phyloP scores from a whole-genome alignment of 2,797 vertebrate species.

The Setipinna tenuifilis region DNA sequence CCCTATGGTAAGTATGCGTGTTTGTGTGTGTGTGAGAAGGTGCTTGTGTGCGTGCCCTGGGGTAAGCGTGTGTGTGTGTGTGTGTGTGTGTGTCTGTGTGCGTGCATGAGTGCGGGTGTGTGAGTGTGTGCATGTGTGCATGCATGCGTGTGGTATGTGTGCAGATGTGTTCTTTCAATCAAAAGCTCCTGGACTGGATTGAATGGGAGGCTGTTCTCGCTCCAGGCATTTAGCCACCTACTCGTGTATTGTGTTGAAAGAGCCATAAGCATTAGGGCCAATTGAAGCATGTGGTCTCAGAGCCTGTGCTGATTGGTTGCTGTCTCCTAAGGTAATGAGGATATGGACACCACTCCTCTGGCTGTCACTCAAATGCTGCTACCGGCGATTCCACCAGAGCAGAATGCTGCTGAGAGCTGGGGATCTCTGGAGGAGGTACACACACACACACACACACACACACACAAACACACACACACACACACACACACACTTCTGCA shows the following conservation, averaged over 20 bases:
- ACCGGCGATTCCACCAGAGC: conserved; percentile 86
- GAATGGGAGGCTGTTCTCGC: not conserved
- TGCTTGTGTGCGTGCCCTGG: too few species aligned
- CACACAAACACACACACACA: not conserved
- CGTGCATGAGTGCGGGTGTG: not conserved
- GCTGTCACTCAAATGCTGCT: conserved; percentile 73
- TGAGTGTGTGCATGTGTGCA: not conserved
- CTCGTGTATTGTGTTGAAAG: not conserved
- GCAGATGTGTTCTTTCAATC: not conserved
- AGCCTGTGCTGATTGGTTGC: not conserved
- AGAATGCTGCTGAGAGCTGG: conserved; percentile 93
- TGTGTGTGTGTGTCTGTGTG: not conserved
- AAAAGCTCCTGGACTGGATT: not conserved
- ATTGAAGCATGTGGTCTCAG: too few species aligned
- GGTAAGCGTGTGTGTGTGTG: not conserved
- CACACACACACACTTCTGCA: not conserved
- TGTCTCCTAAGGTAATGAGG: conserved; percentile 60
- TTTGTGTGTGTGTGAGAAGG: not conserved
- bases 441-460: not conserved
- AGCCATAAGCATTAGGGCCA: too few species aligned
- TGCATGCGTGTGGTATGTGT: not conserved
- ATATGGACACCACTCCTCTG: conserved; percentile 62
- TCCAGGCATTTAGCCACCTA: not conserved
- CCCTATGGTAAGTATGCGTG: conserved; percentile 46
- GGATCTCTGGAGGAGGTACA: conserved; percentile 87